Evolutionary conservation across 2,888 invertebrate genomes (phyloP).

Genomic region (Chrysotoxum bicinctum): DNA sequence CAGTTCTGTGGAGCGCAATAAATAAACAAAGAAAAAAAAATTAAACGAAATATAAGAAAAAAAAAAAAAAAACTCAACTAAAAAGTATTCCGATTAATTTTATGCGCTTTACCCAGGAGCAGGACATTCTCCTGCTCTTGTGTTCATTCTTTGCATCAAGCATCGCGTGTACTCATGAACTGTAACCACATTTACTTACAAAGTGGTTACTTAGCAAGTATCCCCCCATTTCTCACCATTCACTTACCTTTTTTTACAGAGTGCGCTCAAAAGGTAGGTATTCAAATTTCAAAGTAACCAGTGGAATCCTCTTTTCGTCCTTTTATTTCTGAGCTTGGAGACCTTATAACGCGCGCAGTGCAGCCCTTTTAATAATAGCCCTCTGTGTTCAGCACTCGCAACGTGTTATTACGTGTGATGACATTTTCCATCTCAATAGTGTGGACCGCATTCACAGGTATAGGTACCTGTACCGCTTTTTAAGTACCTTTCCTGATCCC

Average conservation of each 20-base stretch:
- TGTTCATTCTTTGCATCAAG: slow-evolving; percentile 23
- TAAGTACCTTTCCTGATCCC: slow-evolving; percentile 22
- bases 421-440: slow-evolving; percentile 57
- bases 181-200: slow-evolving; percentile 71
- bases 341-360: neutral
- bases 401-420: slow-evolving; percentile 69
- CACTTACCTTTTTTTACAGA: neutral
- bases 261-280: slow-evolving; percentile 40
- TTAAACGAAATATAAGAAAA: neutral
- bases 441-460: slow-evolving; percentile 43
- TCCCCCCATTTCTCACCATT: neutral
- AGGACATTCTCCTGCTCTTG: slow-evolving; percentile 3
- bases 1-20: neutral
- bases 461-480: neutral
- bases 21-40: slow-evolving; percentile 14
- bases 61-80: slow-evolving; percentile 8
- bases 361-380: neutral
- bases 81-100: slow-evolving; percentile 61
- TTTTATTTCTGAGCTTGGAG: neutral
- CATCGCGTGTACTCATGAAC: slow-evolving; percentile 54
- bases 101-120: slow-evolving; percentile 47
- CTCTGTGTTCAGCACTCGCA: slow-evolving; percentile 19
- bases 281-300: slow-evolving; percentile 57
- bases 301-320: slow-evolving; percentile 35
- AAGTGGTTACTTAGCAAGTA: slow-evolving; percentile 66